phyloP scores from a whole-genome alignment of 2,797 vertebrate species.

The Oceanodroma leucorhoa region DNA sequence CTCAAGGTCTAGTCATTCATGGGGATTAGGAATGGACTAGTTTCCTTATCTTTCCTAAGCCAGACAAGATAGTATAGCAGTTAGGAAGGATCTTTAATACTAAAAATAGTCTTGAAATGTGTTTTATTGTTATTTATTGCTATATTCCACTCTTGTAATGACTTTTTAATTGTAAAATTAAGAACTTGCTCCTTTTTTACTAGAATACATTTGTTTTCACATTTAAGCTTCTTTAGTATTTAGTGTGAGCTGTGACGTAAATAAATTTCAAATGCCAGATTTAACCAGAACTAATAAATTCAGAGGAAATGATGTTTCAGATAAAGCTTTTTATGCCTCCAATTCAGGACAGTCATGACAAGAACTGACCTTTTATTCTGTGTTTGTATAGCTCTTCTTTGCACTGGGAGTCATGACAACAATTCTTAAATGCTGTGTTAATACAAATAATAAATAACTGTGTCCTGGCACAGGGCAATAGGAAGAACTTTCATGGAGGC shows the following conservation, averaged over 20 bases:
- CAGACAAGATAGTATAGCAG: background rate
- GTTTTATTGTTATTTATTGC: background rate
- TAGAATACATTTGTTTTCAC: background rate
- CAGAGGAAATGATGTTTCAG: background rate
- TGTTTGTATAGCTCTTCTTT: constrained; percentile 14
- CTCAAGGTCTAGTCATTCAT: background rate
- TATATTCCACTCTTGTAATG: background rate
- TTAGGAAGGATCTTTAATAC: background rate
- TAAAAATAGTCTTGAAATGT: background rate
- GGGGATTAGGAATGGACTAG: background rate
- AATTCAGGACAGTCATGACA: background rate
- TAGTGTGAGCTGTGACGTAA: background rate
- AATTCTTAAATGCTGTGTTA: constrained; percentile 6
- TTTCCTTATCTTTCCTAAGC: background rate
- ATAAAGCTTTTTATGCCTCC: background rate
- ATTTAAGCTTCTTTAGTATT: background rate
- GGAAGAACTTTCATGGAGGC: background rate
- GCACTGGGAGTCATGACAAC: background rate
- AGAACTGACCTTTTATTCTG: constrained; percentile 5
- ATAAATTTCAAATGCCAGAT: background rate
- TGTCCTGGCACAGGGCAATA: background rate
- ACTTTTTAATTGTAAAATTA: background rate
- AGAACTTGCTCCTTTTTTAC: background rate
- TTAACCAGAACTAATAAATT: background rate
- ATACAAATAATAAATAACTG: background rate